phyloP scores from a whole-genome alignment of 2,797 vertebrate species.

The Sparus aurata region DNA sequence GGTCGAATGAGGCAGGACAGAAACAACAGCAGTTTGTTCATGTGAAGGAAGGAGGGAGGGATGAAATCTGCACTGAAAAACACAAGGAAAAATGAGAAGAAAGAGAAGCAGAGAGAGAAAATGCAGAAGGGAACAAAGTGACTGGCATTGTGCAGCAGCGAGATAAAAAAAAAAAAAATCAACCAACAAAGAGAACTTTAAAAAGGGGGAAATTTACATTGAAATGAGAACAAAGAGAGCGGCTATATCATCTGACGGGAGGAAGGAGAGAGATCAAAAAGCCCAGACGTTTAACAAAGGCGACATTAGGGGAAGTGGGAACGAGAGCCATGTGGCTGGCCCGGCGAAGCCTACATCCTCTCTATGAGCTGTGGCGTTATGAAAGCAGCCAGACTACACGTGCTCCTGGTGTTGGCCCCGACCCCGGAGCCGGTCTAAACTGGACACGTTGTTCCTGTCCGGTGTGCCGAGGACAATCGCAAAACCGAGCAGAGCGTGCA shows the following conservation, averaged over 20 bases:
- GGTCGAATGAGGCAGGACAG: background rate
- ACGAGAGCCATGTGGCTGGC: slow-evolving; percentile 23
- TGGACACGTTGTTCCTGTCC: slow-evolving; percentile 59
- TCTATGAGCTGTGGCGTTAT: slow-evolving; percentile 24
- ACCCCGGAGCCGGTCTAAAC: slow-evolving; percentile 17
- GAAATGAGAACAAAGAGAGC: slow-evolving; percentile 23
- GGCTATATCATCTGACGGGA: background rate
- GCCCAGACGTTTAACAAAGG: background rate
- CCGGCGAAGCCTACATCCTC: slow-evolving; percentile 32
- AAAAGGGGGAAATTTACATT: slow-evolving; percentile 29
- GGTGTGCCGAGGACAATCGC: slow-evolving; percentile 12
- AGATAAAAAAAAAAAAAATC: background rate
- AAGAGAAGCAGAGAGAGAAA: too few relatives aligned
- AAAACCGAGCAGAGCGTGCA: background rate
- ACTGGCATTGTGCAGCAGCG: background rate
- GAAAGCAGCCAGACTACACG: slow-evolving; percentile 51
- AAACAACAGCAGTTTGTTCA: background rate
- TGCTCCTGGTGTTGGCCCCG: slow-evolving; percentile 14
- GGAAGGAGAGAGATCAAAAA: slow-evolving; percentile 14
- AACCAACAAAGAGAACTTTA: slow-evolving; percentile 16
- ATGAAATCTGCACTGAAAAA: slow-evolving; percentile 8
- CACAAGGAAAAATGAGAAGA: background rate
- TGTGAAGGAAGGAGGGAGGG: background rate
- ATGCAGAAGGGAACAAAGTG: background rate
- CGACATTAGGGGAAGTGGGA: slow-evolving; percentile 10